Evolutionary conservation across 2,113 vertebrate genomes (phyloP), one percentile per base, ranked within the genome.

Genomic region (Azemiops feae): DNA sequence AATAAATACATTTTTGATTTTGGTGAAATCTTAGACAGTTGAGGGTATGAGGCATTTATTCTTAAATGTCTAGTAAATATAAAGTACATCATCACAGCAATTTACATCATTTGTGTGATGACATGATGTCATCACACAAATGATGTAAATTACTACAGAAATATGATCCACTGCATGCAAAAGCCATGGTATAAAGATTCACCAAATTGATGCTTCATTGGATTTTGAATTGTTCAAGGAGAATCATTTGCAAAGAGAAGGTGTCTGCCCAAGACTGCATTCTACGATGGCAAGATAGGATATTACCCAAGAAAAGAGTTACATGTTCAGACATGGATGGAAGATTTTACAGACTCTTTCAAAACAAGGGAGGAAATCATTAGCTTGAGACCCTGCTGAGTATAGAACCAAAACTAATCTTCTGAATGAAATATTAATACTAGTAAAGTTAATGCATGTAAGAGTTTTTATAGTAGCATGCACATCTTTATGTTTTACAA

Each of bases 391-490:
- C 93, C 88, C 93, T 86, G 89, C 52, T 93, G 16, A 90, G 94
- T 88, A 0, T 64, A 58, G 93, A 90, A 43, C 87, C 94, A 95
- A 93, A 91, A 34, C 93, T 95, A 94, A 89, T 96, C 94, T 93
- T 96, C 94, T 96, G 96, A 96, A 96, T 97, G 95, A 96, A 97
- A 96, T 95, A 93, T 95, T 96, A 96, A 95, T 93, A 47, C 92
- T 90, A 94, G 92, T 92, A 96, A 96, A 94, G 92, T 92, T 95
- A 96, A 96, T 93, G 94, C 94, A 89, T 91, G 92, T 92, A 3
- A 93, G 93, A 93, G 93, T 45, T 85, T 95, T 94, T 88, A 91
- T 95, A 85, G 58, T 95, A 85, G 69, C 2, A 69, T 85, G 12
- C 92, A 81, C 50, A 93, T 89, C 34, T 94, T 95, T 64, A 87